Base-by-base conservation (phyloP, 2,888 invertebrate species). In the Aplocera efformata region DNA sequence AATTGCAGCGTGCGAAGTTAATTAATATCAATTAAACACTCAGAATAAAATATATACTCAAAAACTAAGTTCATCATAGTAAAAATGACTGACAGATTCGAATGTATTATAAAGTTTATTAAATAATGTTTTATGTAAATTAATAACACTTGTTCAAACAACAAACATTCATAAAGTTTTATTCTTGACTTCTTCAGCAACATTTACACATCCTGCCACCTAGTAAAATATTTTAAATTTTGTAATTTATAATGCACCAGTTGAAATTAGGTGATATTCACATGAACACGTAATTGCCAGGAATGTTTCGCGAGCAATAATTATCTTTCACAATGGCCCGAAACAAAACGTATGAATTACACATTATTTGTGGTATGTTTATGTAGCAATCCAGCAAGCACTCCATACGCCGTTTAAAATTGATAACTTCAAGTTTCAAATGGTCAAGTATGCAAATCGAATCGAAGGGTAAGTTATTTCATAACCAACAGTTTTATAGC, bases 21-120 rank as follows among this genome's bases (percentile, higher is more conserved):
- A 81, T 82, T 75, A 75, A 74, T 75, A 71, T 71, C 70, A 75
- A 76, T 79, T 72, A 73, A 66, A 56, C 59, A 48, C 54, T 50
- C 60, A 67, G 59, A 63, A 60, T 67, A 60, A 64, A 67, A 17
- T 17, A 17, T 3, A 17, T 3, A 17, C 13, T 17, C 13, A n/a
- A n/a, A n/a, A n/a, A n/a, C n/a, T n/a, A n/a, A n/a, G n/a, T n/a
- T n/a, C n/a, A n/a, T n/a, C n/a, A n/a, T n/a, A n/a, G n/a, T n/a
- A n/a, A n/a, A n/a, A n/a, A n/a, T n/a, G n/a, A n/a, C n/a, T n/a
- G n/a, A n/a, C n/a, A n/a, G n/a, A n/a, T n/a, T n/a, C n/a, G n/a
- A n/a, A n/a, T n/a, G n/a, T n/a, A n/a, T n/a, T n/a, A n/a, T n/a
- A n/a, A n/a, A n/a, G n/a, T n/a, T n/a, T n/a, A n/a, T n/a, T n/a